Percentiles rank a stretch among this genome's conserved stretches.
Evolutionary conservation across 2,113 vertebrate species (phyloP).

Genomic region (Pleuronectes platessa): DNA sequence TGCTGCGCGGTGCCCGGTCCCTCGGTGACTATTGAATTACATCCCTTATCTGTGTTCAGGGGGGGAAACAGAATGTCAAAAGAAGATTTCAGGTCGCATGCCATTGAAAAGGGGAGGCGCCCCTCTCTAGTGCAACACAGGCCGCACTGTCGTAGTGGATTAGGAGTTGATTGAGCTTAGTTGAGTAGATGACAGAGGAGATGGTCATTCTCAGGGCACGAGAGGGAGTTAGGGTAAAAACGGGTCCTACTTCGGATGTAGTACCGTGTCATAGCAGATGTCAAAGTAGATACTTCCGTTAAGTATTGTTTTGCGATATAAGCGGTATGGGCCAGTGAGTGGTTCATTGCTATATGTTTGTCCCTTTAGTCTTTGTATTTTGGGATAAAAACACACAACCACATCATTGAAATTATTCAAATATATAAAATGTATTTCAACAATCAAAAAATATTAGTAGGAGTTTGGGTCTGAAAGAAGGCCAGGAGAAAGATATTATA

Average conservation of each 20-base stretch:
- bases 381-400: no score
- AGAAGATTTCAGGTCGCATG: conserved; percentile 71
- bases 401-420: no score
- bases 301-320: background rate
- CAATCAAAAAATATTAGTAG: no score
- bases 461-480: no score
- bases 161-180: conserved; percentile 65
- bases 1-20: conserved; percentile 52
- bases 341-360: background rate
- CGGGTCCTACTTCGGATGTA: conserved; percentile 11
- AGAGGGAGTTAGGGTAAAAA: conserved; percentile 15
- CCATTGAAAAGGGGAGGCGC: conserved; percentile 57
- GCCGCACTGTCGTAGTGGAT: conserved; percentile 66
- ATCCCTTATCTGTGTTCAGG: conserved; percentile 49
- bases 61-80: conserved; percentile 66
- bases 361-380: no score
- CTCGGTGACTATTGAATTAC: conserved; percentile 77
- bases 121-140: conserved; percentile 64
- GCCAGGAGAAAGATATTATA: no score
- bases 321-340: background rate
- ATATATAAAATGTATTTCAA: no score
- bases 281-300: background rate
- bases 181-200: conserved; percentile 68
- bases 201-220: conserved; percentile 63
- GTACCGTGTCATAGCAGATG: conserved; percentile 5